Evolutionary conservation across 1,140 invertebrate species (phyloP), one percentile per base, ranked within the genome.

Genomic region (Saccostrea cuccullata): DNA sequence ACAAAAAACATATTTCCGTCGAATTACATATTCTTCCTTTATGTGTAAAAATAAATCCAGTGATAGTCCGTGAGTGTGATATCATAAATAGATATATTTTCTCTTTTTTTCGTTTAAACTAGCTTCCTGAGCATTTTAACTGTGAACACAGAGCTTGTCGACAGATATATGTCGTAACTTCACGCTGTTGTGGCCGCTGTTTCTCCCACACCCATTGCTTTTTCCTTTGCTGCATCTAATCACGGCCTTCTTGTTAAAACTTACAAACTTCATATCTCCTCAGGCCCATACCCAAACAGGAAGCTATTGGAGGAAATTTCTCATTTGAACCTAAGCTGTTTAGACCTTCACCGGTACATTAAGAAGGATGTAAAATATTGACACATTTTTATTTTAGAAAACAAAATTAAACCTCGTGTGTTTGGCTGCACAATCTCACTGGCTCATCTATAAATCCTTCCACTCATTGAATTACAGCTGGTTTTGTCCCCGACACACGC

Each of bases 151-250:
- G 9, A 17, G 9, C 47, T 2, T 47, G 70, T 15, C 70, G 70
- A 77, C 70, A 77, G 26, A 77, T 77, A 40, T 77, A 77, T 30
- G 15, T 13, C 11, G 70, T 11, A 30, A 15, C 70, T 15, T 77
- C 30, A 36, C 70, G 2, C 26, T 13, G 58, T 64, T 64, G 58
- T 64, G 17, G 5, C 6, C 5, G 17, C 17, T 20, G 6, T 64
- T 20, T 64, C 58, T 64, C 8, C 11, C 67, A 67, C 60, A 67
- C 60, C 60, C 60, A 67, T 20, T 67, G n/a, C 13, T 3, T 77
- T 77, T 77, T 77, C 70, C 30, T 77, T 36, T 77, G 23, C 70
- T 30, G 70, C 70, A 77, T 77, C 26, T 77, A 23, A 77, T 26
- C 70, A 36, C 30, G 26, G 9, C 70, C 26, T 77, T 77, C 70